Base-by-base conservation (phyloP, 2,797 vertebrate species). In the Cossypha polioptera region DNA sequence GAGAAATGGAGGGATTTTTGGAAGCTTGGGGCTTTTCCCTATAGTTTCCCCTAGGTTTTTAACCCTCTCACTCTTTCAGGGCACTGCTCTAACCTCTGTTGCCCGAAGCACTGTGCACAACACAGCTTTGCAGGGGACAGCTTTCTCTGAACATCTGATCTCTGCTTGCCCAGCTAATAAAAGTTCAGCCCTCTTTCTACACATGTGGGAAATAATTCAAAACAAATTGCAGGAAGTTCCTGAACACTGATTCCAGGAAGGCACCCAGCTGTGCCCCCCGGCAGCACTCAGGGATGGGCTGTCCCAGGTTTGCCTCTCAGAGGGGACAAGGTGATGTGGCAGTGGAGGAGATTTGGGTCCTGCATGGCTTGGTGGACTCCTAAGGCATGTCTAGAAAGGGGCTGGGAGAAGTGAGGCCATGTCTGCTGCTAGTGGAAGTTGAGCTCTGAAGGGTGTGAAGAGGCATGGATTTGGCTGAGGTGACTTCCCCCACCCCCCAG, bases 141-240 rank as follows among this genome's bases (percentile, higher is more conserved):
- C 62, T 96, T 90, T 84, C 92, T 77, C 62, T 21, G 38, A 78
- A 74, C 68, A 74, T 79, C 74, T 51, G 61, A 94, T 82, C 81
- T 71, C 81, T 61, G 26, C 83, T 76, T 19, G 4, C 88, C 51
- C 74, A 12, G 16, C 86, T 87, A 63, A 69, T 94, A 47, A 85
- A 89, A 85, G 94, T 61, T 82, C 90, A 87, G 0, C 68, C 78
- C 25, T 67, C 71, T 74, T 73, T 79, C 86, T 53, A 12, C 90
- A 83, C 92, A 74, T 72, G 86, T 89, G 91, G 93, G 78, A 76
- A 93, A 71, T 95, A 94, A 95, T 91, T 92, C 79, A 65, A 89
- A 96, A 91, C 88, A 92, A 95, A 86, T 96, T 91, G 94, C 94
- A 93, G 94, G 96, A 95, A 95, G 92, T 92, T 95, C 74, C 93